phyloP scores from a whole-genome alignment of 2,797 vertebrate genomes.

The Gambelia wislizenii region DNA sequence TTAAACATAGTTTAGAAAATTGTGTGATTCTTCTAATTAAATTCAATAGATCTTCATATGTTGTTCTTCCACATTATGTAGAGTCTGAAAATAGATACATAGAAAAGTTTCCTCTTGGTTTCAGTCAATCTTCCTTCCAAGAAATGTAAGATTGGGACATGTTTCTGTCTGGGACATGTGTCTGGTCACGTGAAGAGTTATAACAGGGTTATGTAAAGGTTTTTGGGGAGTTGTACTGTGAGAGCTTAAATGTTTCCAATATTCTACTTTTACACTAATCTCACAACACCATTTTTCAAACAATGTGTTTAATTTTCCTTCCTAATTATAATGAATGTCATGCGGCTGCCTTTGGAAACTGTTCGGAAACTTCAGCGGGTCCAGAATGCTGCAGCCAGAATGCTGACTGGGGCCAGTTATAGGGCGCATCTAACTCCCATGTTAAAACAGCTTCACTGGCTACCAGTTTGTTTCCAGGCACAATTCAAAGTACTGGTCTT shows the following conservation, averaged over 20 bases:
- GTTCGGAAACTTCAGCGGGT: too few species aligned
- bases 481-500: too few species aligned
- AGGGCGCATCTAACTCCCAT: too few species aligned
- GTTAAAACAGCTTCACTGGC: too few species aligned
- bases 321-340: neutral
- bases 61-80: neutral
- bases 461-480: too few species aligned
- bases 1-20: neutral
- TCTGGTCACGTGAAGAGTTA: neutral
- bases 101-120: neutral
- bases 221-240: neutral
- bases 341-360: too few species aligned
- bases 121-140: neutral
- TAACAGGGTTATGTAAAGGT: neutral
- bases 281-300: neutral
- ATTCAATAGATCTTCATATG: neutral
- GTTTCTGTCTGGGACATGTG: neutral
- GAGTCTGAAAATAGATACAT: neutral
- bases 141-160: neutral
- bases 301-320: neutral
- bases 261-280: neutral
- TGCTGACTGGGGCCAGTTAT: too few species aligned
- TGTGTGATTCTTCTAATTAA: neutral
- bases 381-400: too few species aligned
- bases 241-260: neutral